Base-by-base conservation (phyloP, 2,888 invertebrate genomes). In the Prionchulus punctatus region DNA sequence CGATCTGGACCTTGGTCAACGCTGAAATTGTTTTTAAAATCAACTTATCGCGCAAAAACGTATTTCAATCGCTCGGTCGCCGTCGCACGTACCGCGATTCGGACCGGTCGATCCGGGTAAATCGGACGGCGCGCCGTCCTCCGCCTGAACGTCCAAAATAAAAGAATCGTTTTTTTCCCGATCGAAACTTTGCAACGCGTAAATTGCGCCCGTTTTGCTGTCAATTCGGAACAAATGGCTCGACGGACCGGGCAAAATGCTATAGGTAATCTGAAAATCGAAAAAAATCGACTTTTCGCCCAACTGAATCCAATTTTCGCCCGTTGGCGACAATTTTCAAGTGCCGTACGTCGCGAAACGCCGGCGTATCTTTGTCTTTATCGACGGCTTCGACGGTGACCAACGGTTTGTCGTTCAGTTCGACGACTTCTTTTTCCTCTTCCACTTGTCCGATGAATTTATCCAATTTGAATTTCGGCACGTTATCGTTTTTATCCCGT, bases 51-150 rank as follows among this genome's bases (percentile, higher is more conserved):
- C 7, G 36, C 12, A 36, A 36, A 18, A 36, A 36, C 12, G 12
- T 7, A 36, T 36, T 36, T 12, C 12, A 36, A 36, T 12, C 12
- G 18, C 18, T 36, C 18, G 36, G 36, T 18, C 7, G 7, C 36
- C 18, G 7, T 18, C 18, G 36, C 36, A 36, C 18, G 36, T 28
- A 67, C 66, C 67, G 54, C 62, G 64, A 57, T 68, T 68, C 0
- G 67, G 66, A 42, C 66, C 68, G 7, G 60, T 59, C 0, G 62
- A 60, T 43, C 67, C 67, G 1, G 68, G 69, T n/a, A 60, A 69
- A 55, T 89, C 91, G 18, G 94, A 94, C n/a, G 89, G 85, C 57
- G 88, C 88, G 54, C 92, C 91, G 71, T 98, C 98, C 58, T 90
- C 79, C 0, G 94, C 96, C 73, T 90, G 89, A 66, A 98, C 92